Base-by-base conservation (phyloP, 2,797 vertebrate species). In the Remorina albescens region DNA sequence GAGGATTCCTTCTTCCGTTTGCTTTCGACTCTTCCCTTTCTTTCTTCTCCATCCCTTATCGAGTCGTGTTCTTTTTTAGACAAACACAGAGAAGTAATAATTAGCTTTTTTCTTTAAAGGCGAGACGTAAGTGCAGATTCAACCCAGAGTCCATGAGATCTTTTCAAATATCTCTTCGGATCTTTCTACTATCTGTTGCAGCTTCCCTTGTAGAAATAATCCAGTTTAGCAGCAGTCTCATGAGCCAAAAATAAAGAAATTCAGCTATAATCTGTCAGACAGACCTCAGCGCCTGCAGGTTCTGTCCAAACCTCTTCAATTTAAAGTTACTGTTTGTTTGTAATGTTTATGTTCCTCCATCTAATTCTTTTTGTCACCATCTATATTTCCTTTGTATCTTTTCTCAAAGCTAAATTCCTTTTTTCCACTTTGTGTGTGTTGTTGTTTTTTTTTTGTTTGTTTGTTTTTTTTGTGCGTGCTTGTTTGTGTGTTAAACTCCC, bases 391-490 rank as follows among this genome's bases (percentile, higher is more conserved):
- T n/a, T 16, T 81, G 28, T 53, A 50, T 71, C 16, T 30, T 23
- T 26, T 61, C 47, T 62, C 0, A 7, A 69, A 73, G 23, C 41
- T 56, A 82, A 86, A 91, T 90, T 90, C 88, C n/a, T n/a, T n/a
- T n/a, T n/a, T n/a, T n/a, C n/a, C n/a, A n/a, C n/a, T n/a, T n/a
- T n/a, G n/a, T n/a, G n/a, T n/a, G n/a, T n/a, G n/a, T n/a, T n/a
- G n/a, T n/a, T n/a, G n/a, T n/a, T n/a, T n/a, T n/a, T n/a, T n/a
- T n/a, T n/a, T n/a, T n/a, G n/a, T n/a, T n/a, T 49, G 47, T 49
- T 4, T 23, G 21, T 21, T n/a, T 23, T 18, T 55, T 0, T 21
- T 23, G 42, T 55, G 0, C 44, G 42, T 71, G 26, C 67, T n/a
- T 16, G 15, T 68, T 26, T 67, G 39, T 57, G 37, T 55, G 36